A percentile compares a stretch with the other conserved stretches of the same genome.
Evolutionary conservation across 2,797 vertebrate genomes (phyloP).

Genomic region (Coccyzus lansbergi): DNA sequence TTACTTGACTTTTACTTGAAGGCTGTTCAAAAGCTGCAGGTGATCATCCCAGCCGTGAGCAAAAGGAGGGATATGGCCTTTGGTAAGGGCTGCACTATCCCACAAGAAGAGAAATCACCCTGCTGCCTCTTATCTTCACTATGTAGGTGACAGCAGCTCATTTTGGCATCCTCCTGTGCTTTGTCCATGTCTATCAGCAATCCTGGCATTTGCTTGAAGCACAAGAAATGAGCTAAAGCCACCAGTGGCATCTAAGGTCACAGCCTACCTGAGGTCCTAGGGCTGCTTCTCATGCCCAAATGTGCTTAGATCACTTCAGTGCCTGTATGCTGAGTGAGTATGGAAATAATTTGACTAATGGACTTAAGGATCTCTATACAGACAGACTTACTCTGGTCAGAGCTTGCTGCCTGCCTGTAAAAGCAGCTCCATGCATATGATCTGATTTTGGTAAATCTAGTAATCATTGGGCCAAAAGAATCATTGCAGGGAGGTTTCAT

Average conservation of each 20-base stretch:
- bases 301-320: neutral
- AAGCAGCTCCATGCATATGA: neutral
- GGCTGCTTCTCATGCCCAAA: neutral
- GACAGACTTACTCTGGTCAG: neutral
- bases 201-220: neutral
- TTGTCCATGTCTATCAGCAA: neutral
- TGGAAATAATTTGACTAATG: neutral
- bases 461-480: neutral
- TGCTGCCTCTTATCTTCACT: neutral
- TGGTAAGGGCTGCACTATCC: accelerated
- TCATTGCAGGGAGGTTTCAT: neutral
- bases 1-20: neutral
- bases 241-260: neutral
- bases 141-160: accelerated
- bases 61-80: neutral
- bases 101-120: neutral
- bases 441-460: neutral
- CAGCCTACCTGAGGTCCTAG: neutral
- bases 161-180: neutral
- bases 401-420: neutral
- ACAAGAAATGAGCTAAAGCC: neutral
- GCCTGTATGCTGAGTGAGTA: neutral
- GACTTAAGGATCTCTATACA: neutral
- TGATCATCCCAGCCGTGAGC: neutral
- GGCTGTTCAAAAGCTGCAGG: neutral